Evolutionary conservation across 2,888 invertebrate genomes (phyloP), one percentile per base, ranked within the genome.

Genomic region (Tiliacea citrago): DNA sequence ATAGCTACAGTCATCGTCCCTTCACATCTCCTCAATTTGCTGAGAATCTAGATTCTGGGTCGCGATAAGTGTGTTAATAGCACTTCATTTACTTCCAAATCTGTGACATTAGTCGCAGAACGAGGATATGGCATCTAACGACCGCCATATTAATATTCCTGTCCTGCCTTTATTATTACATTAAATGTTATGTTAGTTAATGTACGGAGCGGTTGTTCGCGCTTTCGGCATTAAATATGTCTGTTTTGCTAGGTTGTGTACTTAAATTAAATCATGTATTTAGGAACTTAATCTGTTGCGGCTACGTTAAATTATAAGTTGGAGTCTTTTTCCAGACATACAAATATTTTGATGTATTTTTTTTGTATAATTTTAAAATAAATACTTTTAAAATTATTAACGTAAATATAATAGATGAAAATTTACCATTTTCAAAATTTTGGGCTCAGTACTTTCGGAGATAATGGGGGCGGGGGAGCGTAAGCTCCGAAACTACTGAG

Each of bases 101-200:
- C 80, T 10, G n/a, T 83, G 80, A 21, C 68, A 67, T 70, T 57
- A 62, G 35, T 77, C 78, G 51, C 62, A 60, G 35, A 65, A 74
- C 35, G 67, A 82, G 79, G 74, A 71, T 71, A 81, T 62, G 51
- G 79, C 53, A 67, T 75, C 75, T 75, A 83, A 72, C 71, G 72
- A 72, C 68, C 62, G 71, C 82, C 55, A 53, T 72, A 83, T 83
- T 82, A 79, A 83, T 82, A 82, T 67, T 79, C 83, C 72, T 60
- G 66, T 63, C 65, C 62, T 79, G 66, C 29, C 62, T 83, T 83
- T 79, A 82, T 72, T 82, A 82, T 82, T 82, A 83, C 68, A 68
- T 83, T 79, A 79, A 75, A 83, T 62, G 71, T 72, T 83, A 83
- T 69, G 71, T 79, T 78, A 73, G 69, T 77, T 69, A 81, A 76